These are phyloP conservation scores for Magallana gigas DNA, from an alignment of 1,140 invertebrate species.

Conservation along the genomic window DNA sequence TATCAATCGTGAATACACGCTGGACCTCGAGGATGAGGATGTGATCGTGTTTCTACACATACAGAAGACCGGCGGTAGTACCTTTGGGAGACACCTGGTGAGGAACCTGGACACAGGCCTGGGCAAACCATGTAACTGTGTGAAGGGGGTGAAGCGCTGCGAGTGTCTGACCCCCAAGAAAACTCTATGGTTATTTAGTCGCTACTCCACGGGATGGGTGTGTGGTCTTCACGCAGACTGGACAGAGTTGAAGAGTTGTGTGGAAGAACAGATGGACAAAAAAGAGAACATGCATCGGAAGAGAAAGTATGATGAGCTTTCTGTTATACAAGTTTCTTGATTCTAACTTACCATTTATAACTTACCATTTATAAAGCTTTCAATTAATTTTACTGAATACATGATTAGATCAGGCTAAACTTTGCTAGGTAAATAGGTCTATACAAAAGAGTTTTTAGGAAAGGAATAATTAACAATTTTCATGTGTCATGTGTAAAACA, in stretches of 20 bases:
- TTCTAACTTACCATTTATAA: too few species aligned
- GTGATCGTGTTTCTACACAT: slow-evolving; percentile 99
- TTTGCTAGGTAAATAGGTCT: too few species aligned
- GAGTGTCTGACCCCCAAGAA: slow-evolving; percentile 73
- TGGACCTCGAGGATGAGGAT: slow-evolving; percentile 82
- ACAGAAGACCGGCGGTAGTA: slow-evolving; percentile 95
- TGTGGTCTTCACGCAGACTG: slow-evolving; percentile 99
- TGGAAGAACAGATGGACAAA: slow-evolving; percentile 78
- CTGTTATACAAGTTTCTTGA: too few species aligned
- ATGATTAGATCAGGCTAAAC: too few species aligned
- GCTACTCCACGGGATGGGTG: slow-evolving; percentile 99
- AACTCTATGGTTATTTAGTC: slow-evolving; percentile 93
- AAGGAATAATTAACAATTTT: too few species aligned
- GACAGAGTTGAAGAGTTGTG: slow-evolving; percentile 93
- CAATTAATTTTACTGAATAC: too few species aligned
- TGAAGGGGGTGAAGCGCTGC: slow-evolving; percentile 69
- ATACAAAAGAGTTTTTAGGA: too few species aligned
- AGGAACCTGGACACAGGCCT: slow-evolving; percentile 89
- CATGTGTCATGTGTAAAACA: too few species aligned
- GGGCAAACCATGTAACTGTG: slow-evolving; percentile 78
- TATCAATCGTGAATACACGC: slow-evolving; percentile 53
- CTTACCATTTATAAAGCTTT: too few species aligned
- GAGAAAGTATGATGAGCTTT: slow-evolving; percentile 65
- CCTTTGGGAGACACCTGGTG: slow-evolving; percentile 96
- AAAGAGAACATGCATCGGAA: slow-evolving; percentile 72